Evolutionary conservation across 2,113 vertebrate species (phyloP).

Genomic region (Cyphomyrus discorhynchus): DNA sequence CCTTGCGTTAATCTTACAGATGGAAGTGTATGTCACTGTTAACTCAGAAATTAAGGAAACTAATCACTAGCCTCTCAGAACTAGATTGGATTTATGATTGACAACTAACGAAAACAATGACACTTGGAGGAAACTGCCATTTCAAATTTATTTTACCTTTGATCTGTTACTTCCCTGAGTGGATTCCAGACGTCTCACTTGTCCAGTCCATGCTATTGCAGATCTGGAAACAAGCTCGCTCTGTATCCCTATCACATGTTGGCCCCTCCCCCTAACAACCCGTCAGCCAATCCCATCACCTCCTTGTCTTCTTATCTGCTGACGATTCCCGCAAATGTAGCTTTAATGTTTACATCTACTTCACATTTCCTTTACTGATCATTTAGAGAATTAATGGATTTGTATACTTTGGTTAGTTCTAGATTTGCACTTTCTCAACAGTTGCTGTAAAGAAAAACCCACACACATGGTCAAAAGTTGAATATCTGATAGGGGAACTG

Average conservation of each 20-base stretch:
- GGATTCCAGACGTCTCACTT: conserved; percentile 46
- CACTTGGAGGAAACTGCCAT: neutral
- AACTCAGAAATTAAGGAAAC: neutral
- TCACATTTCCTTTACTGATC: neutral
- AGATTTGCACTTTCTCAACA: conserved; percentile 42
- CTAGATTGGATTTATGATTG: neutral
- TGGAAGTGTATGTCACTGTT: conserved; percentile 8
- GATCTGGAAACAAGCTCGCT: conserved; percentile 29
- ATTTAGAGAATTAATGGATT: neutral
- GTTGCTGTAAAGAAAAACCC: conserved; percentile 26
- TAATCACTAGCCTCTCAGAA: neutral
- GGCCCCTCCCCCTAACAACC: conserved; percentile 31
- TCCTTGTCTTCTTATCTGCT: neutral
- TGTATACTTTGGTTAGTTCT: conserved; percentile 28
- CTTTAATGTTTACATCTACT: conserved; percentile 12
- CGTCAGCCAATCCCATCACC: neutral
- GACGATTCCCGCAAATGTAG: neutral
- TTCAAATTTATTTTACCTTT: conserved; percentile 15
- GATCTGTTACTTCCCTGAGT: conserved; percentile 5
- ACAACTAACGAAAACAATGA: neutral
- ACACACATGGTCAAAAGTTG: conserved; percentile 28
- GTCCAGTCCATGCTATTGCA: conserved; percentile 54
- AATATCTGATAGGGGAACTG: conserved; percentile 10
- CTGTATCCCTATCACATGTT: conserved; percentile 49
- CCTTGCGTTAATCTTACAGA: neutral